Evolutionary conservation across 37 sponge, comb jelly and placozoan species (phyloP).

Genomic region (Eunapius fragilis): DNA sequence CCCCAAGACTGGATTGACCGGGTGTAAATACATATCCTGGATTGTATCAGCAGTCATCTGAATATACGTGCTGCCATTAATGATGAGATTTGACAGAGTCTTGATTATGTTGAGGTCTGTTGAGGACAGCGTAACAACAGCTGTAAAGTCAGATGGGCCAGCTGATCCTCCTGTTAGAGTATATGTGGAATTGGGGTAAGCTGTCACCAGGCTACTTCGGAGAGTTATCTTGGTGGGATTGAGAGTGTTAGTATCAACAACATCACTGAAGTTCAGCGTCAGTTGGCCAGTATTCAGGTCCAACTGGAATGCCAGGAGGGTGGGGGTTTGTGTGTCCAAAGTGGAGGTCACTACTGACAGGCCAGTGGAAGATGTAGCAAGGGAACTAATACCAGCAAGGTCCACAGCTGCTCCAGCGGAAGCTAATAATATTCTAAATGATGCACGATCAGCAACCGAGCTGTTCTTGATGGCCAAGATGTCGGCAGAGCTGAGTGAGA

Average conservation of each 20-base stretch:
- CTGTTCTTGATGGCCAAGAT: constrained; percentile 56
- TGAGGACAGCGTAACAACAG: constrained; percentile 38
- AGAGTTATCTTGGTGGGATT: constrained; percentile 61
- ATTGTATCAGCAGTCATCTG: constrained; percentile 38
- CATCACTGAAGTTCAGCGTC: constrained; percentile 74
- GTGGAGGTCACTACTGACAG: constrained; percentile 19
- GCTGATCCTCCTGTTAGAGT: constrained; percentile 67
- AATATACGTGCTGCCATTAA: constrained; percentile 57
- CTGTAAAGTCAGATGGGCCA: constrained; percentile 27
- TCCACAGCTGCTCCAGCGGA: constrained; percentile 51
- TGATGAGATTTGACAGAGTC: constrained; percentile 38
- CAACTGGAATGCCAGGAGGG: constrained; percentile 52
- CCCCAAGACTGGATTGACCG: constrained; percentile 32
- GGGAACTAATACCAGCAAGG: constrained; percentile 49
- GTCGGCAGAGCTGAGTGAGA: constrained; percentile 49
- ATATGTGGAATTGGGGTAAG: constrained; percentile 43
- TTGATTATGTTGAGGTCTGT: constrained; percentile 78
- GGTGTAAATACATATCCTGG: constrained; percentile 22
- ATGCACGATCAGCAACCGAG: constrained; percentile 28
- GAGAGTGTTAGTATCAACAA: constrained; percentile 57
- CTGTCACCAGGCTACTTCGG: constrained; percentile 25
- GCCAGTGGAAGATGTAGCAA: constrained; percentile 26
- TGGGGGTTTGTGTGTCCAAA: constrained; percentile 51
- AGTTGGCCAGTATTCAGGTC: constrained; percentile 74
- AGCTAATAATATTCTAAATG: constrained; percentile 37